Percentiles rank a stretch among this genome's conserved stretches.
Conservation (phyloP, 1,140 invertebrate genomes). For the Stenopsyche tienmushanensis region DNA sequence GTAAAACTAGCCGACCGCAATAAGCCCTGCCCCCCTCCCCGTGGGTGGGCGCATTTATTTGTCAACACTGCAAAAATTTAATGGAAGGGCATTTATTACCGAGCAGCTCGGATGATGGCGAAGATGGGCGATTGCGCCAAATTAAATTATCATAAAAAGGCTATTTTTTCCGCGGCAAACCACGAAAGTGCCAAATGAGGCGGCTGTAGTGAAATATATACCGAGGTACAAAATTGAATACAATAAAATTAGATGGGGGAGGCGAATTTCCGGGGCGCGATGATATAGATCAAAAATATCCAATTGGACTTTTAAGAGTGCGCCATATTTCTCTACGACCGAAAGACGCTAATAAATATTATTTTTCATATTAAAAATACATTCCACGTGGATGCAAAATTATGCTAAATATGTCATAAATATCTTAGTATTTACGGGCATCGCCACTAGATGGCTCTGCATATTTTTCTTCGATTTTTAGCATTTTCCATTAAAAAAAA, state of each 20-base stretch:
- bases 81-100: conserved; percentile 22
- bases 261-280: conserved; percentile 6
- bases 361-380: no score
- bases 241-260: conserved; percentile 13
- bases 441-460: no score
- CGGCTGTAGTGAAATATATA: background rate
- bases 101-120: conserved; percentile 4
- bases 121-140: conserved; percentile 21
- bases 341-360: no score
- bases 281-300: conserved; percentile 25
- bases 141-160: conserved; percentile 31
- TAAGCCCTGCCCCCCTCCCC: background rate
- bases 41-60: conserved; percentile 12
- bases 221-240: conserved; percentile 16
- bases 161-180: conserved; percentile 4
- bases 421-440: no score
- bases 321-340: no score
- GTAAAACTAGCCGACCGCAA: background rate
- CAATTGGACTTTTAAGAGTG: no score
- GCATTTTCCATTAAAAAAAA: no score
- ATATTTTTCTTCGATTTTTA: no score
- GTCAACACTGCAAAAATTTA: conserved; percentile 29
- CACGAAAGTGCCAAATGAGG: background rate
- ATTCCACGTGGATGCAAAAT: no score
- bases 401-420: no score